Evolutionary conservation across 2,113 vertebrate genomes (phyloP), one percentile per base, ranked within the genome.

Genomic region (Cricetomys ansorgei): DNA sequence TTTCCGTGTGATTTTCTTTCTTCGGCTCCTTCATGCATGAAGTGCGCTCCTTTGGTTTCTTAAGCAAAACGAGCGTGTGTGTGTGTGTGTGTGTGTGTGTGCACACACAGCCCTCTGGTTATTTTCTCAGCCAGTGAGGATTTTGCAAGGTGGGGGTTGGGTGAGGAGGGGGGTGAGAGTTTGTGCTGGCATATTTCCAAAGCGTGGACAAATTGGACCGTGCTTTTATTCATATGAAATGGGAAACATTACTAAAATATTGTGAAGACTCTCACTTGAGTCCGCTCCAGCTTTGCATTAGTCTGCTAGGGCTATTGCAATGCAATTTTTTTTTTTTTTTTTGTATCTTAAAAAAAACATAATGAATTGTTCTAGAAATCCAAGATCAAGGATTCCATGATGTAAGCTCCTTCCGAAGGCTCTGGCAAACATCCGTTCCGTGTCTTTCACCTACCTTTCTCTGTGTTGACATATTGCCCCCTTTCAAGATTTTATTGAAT

Each of bases 1-100:
- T 97, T 96, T 93, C 69, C 69, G 88, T 29, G 76, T 69, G 31
- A 84, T 96, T 94, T 96, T 80, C 72, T 93, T 97, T 88, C 94
- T 95, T 88, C 40, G 70, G 88, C 89, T 50, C 87, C 88, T 92
- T 96, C 97, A 88, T 86, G 67, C 86, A 59, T 93, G 77, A 90
- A 93, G 89, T 92, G 48, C 3, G 2, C 19, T 79, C 85, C 86
- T 95, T 94, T 77, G 45, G 92, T 92, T 65, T 96, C 88, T 65
- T 88, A 55, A 73, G 65, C 79, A 88, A 93, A 86, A 21, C 4
- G 40, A 94, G 80, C 70, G 59, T 92, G 95, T 96, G 57, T 92
- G 93, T 94, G 43, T n/a, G 80, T 65, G 59, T 92, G 95, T 96
- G 80, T 65, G 59, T 92, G 95, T 96, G 57, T 92, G 93, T 94